phyloP scores from a whole-genome alignment of 1,140 invertebrate genomes.

The Bombus soroeensis region DNA sequence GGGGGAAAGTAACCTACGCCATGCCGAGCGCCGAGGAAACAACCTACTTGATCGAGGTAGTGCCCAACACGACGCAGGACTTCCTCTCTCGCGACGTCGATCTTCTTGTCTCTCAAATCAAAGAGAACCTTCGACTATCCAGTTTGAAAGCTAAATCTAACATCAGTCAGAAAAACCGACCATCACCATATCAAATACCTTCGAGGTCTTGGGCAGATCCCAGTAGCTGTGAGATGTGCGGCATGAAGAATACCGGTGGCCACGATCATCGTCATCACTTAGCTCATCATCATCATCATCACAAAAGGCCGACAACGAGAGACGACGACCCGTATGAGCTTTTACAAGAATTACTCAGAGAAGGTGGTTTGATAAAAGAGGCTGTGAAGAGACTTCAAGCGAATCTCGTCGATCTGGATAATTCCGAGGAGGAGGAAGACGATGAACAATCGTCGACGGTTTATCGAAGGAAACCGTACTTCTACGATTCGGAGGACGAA shows the following conservation, averaged over 20 bases:
- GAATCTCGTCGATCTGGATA: constrained; percentile 78
- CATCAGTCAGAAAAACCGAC: constrained; percentile 78
- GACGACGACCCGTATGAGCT: constrained; percentile 87
- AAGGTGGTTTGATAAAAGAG: constrained; percentile 88
- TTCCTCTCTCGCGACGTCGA: constrained; percentile 85
- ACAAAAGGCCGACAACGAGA: constrained; percentile 71
- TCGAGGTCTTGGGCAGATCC: constrained; percentile 81
- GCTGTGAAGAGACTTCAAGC: constrained; percentile 87
- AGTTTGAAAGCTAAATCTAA: constrained; percentile 79
- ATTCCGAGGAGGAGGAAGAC: constrained; percentile 78
- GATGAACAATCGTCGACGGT: constrained; percentile 68
- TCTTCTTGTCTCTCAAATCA: constrained; percentile 87
- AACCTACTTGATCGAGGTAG: constrained; percentile 79
- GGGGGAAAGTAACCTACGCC: constrained; percentile 35
- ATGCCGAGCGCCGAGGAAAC: constrained; percentile 81
- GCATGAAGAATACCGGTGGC: constrained; percentile 56
- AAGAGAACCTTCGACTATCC: constrained; percentile 86
- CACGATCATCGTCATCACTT: constrained; percentile 58
- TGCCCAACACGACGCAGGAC: constrained; percentile 80
- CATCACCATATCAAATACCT: constrained; percentile 86
- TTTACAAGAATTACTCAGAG: constrained; percentile 85
- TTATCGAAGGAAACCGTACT: constrained; percentile 72
- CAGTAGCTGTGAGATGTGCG: constrained; percentile 78
- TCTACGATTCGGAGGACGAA: constrained; percentile 74
- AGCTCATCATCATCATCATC: constrained; percentile 61